Evolutionary conservation across 2,888 invertebrate species (phyloP).

Genomic region (Luperina nickerlii): DNA sequence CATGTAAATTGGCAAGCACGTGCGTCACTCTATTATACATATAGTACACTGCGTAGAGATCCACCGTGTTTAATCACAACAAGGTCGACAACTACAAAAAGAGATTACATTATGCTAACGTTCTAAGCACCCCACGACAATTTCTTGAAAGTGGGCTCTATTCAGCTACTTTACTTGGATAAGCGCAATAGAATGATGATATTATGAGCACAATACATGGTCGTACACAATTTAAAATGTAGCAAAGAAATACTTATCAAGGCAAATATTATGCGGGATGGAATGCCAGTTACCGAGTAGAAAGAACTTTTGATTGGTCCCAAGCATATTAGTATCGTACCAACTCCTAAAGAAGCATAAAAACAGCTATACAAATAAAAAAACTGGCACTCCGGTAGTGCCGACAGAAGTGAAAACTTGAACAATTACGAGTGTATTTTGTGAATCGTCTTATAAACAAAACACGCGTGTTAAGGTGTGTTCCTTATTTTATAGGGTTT

Average conservation of each 20-base stretch:
- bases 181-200: slow-evolving; percentile 34
- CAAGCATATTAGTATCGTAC: background rate
- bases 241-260: slow-evolving; percentile 3
- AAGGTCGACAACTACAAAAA: slow-evolving; percentile 73
- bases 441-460: too few relatives aligned
- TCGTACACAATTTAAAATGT: slow-evolving; percentile 25
- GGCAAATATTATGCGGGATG: slow-evolving; percentile 2
- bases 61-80: slow-evolving; percentile 69
- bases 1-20: slow-evolving; percentile 78
- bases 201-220: slow-evolving; percentile 33
- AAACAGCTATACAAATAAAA: background rate
- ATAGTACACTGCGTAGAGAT: slow-evolving; percentile 52
- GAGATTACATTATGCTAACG: slow-evolving; percentile 69
- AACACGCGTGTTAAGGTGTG: too few relatives aligned
- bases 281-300: background rate
- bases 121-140: slow-evolving; percentile 41
- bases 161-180: slow-evolving; percentile 43
- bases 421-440: too few relatives aligned
- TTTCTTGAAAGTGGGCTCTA: slow-evolving; percentile 52
- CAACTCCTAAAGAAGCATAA: background rate
- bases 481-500: too few relatives aligned
- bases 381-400: too few relatives aligned
- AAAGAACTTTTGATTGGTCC: background rate
- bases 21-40: slow-evolving; percentile 68
- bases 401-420: too few relatives aligned